Percentiles rank a stretch among this genome's conserved stretches.
Evolutionary conservation across 2,888 invertebrate species (phyloP).

Genomic region (Gnatocerus cornutus): DNA sequence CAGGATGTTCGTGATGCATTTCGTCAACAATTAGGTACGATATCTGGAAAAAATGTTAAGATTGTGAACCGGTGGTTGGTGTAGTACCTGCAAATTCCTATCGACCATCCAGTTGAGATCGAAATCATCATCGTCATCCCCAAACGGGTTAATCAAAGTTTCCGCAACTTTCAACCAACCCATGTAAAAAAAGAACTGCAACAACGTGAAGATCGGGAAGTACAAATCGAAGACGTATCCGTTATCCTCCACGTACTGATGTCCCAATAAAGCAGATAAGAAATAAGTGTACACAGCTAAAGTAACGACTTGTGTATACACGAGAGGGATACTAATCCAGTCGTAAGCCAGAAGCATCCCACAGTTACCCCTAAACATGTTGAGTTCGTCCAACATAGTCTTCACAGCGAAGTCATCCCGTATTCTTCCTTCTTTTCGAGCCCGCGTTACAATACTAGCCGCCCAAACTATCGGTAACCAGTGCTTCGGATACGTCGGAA

Average conservation of each 20-base stretch:
- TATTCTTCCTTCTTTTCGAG: conserved; percentile 93
- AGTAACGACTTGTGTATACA: conserved; percentile 92
- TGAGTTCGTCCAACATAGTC: conserved; percentile 90
- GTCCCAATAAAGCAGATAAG: conserved; percentile 88
- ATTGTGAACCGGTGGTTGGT: neutral
- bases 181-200: conserved; percentile 92
- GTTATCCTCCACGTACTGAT: conserved; percentile 85
- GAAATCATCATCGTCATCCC: conserved; percentile 93
- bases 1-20: conserved; percentile 95
- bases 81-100: conserved; percentile 78
- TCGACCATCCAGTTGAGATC: conserved; percentile 96
- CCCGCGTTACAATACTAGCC: conserved; percentile 89
- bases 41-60: conserved; percentile 64
- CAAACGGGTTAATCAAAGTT: conserved; percentile 92
- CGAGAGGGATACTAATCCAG: conserved; percentile 85
- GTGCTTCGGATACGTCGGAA: conserved; percentile 89
- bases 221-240: conserved; percentile 85
- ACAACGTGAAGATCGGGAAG: conserved; percentile 91
- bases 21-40: conserved; percentile 95
- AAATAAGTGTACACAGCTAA: conserved; percentile 97
- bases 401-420: conserved; percentile 94
- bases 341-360: conserved; percentile 85
- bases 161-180: conserved; percentile 96
- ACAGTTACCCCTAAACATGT: conserved; percentile 87
- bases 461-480: conserved; percentile 96